Conservation (phyloP, 2,113 vertebrate genomes). For the Dascyllus trimaculatus region DNA sequence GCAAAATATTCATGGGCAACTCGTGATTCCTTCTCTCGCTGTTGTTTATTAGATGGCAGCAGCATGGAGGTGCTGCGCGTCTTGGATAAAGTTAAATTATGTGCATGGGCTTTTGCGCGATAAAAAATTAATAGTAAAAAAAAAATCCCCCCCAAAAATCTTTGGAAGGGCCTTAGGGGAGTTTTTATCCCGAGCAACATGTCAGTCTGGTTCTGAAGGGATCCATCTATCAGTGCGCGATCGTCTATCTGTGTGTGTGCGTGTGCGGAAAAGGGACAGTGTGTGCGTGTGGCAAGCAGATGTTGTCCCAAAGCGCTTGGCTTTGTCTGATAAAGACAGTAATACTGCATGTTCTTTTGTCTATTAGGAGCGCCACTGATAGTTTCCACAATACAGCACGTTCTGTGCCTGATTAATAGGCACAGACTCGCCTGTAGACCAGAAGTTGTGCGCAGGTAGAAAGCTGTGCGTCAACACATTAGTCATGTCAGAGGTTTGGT, state of each 20-base stretch:
- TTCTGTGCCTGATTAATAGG: constrained; percentile 19
- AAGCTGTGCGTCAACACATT: constrained; percentile 33
- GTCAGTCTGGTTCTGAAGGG: constrained; percentile 56
- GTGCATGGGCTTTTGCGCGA: neutral
- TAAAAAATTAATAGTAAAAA: neutral
- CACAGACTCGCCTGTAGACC: neutral
- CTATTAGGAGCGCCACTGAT: constrained; percentile 14
- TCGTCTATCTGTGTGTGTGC: constrained; percentile 6
- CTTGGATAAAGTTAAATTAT: constrained; percentile 61
- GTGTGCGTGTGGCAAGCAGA: constrained; percentile 60
- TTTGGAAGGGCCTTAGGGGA: constrained; percentile 40
- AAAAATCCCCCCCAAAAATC: neutral
- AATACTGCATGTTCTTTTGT: constrained; percentile 62
- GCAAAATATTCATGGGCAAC: constrained; percentile 66
- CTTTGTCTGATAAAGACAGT: constrained; percentile 69
- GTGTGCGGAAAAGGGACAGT: constrained; percentile 4
- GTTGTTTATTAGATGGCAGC: constrained; percentile 16
- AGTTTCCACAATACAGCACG: constrained; percentile 25
- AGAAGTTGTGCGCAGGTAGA: constrained; percentile 61
- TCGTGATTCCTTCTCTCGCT: constrained; percentile 45
- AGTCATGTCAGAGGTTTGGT: constrained; percentile 43
- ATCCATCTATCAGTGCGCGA: constrained; percentile 43
- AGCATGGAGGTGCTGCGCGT: neutral
- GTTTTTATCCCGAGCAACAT: constrained; percentile 65
- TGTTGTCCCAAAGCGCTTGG: constrained; percentile 70